Conservation (phyloP, 2,888 invertebrate species). For the Sympetrum striolatum region DNA sequence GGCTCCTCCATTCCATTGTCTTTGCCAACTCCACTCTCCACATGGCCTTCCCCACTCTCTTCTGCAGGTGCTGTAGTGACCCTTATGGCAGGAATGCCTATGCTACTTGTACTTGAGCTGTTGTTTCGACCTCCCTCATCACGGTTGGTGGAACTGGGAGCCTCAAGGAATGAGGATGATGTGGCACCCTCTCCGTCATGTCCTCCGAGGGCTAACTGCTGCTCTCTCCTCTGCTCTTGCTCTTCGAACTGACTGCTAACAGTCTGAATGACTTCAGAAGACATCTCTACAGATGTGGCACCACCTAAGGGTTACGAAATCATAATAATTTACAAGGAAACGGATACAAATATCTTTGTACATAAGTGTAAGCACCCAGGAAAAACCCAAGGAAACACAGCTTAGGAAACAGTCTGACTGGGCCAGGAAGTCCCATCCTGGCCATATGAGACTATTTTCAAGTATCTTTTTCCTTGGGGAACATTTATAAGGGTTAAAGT, state of each 20-base stretch:
- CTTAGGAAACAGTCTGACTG: no score
- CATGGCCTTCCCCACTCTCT: constrained; percentile 53
- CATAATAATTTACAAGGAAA: constrained; percentile 36
- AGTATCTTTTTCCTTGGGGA: no score
- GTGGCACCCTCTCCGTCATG: not conserved
- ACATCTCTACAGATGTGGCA: constrained; percentile 9
- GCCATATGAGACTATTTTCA: no score
- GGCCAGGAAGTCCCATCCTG: no score
- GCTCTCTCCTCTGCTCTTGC: constrained; percentile 50
- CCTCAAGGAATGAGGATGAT: not conserved
- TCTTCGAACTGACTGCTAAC: constrained; percentile 30
- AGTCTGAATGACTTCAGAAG: constrained; percentile 1
- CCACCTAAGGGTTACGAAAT: constrained; percentile 9
- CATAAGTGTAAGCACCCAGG: no score
- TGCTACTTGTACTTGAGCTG: not conserved
- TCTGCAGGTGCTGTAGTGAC: constrained; percentile 53
- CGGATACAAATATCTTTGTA: not conserved
- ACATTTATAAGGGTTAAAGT: no score
- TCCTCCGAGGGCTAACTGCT: constrained; percentile 19
- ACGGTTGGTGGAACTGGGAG: constrained; percentile 9
- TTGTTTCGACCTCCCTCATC: constrained; percentile 14
- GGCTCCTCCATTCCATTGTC: constrained; percentile 20
- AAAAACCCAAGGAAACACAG: no score
- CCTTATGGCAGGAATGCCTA: constrained; percentile 52
- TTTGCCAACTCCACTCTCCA: constrained; percentile 20